Percentiles rank a stretch among this genome's conserved stretches.
These are phyloP conservation scores for Dipodomys merriami DNA, from an alignment of 2,113 vertebrate genomes.

Conservation along the genomic window DNA sequence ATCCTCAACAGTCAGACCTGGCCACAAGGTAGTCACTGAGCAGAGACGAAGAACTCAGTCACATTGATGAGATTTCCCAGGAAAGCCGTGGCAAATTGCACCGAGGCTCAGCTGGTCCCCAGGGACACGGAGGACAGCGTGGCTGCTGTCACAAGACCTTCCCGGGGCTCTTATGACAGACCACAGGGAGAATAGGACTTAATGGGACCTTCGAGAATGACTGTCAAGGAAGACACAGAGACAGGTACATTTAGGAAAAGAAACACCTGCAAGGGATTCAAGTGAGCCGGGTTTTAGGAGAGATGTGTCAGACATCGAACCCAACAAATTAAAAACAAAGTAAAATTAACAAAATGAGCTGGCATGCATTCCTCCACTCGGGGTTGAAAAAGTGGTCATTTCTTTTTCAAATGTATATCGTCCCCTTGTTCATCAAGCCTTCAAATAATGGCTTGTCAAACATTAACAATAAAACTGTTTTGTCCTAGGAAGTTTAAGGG, in stretches of 20 bases:
- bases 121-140: background rate
- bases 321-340: background rate
- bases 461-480: background rate
- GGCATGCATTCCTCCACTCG: background rate
- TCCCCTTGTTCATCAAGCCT: background rate
- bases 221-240: background rate
- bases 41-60: background rate
- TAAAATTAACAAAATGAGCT: background rate
- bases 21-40: background rate
- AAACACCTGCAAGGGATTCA: background rate
- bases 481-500: background rate
- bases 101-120: background rate
- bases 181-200: background rate
- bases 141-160: background rate
- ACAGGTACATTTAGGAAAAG: background rate
- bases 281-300: background rate
- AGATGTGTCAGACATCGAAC: slow-evolving; percentile 3
- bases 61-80: background rate
- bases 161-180: background rate
- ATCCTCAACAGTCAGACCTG: background rate
- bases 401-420: background rate
- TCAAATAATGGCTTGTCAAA: background rate
- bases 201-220: background rate
- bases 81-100: background rate
- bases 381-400: background rate